Conservation (phyloP, 2,113 vertebrate species). For the Marcusenius ussheri region DNA sequence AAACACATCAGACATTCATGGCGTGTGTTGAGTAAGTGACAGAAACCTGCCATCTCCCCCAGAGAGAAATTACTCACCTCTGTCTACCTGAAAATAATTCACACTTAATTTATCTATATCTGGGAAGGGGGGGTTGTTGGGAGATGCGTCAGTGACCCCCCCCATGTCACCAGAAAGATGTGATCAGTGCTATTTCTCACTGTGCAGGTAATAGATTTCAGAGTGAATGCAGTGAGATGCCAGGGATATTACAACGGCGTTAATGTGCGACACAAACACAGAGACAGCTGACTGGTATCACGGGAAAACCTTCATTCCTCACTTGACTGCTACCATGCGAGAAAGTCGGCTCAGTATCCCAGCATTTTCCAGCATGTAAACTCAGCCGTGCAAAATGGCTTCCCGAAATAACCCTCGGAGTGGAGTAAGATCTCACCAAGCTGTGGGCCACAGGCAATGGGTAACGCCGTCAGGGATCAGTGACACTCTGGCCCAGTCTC, state of each 20-base stretch:
- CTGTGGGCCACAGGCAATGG: neutral
- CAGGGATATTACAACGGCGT: neutral
- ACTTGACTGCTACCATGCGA: neutral
- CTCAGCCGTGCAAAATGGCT: neutral
- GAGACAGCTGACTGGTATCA: neutral
- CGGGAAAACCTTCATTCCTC: neutral
- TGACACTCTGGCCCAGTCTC: neutral
- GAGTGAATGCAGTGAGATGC: neutral
- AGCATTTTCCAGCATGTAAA: neutral
- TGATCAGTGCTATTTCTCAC: slow-evolving; percentile 3
- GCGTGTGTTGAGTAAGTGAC: neutral
- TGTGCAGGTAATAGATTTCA: neutral
- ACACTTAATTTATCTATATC: neutral
- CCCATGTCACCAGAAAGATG: neutral
- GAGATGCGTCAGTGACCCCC: neutral
- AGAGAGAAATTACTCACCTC: neutral
- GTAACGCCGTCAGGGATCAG: neutral
- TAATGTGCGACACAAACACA: neutral
- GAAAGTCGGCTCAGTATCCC: neutral
- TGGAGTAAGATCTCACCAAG: neutral
- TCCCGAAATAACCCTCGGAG: slow-evolving; percentile 37
- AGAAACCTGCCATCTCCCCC: neutral
- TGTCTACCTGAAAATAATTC: slow-evolving; percentile 2
- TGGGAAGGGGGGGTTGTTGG: neutral
- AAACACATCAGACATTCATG: neutral